Evolutionary conservation across 1,140 invertebrate species (phyloP).

Genomic region (Anoplolepis gracilipes): DNA sequence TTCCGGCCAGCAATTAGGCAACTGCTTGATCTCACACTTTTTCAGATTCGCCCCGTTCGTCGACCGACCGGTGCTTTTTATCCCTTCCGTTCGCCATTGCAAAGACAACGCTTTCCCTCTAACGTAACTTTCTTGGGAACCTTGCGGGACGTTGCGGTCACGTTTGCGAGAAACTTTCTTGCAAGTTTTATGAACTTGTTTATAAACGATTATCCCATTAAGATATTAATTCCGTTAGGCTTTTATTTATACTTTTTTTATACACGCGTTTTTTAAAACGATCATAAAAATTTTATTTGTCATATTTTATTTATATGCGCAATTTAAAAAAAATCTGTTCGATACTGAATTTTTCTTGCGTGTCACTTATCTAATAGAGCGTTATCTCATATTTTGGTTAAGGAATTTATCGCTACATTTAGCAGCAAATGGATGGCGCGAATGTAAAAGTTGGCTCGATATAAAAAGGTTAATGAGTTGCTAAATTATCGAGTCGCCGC

Average conservation of each 20-base stretch:
- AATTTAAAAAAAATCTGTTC: not conserved
- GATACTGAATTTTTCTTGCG: not conserved
- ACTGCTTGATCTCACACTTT: conserved; percentile 62
- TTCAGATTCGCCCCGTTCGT: conserved; percentile 10
- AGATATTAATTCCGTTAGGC: not conserved
- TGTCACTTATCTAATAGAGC: not conserved
- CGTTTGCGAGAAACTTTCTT: conserved; percentile 29
- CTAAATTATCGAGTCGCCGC: conserved; percentile 50
- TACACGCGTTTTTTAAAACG: not conserved
- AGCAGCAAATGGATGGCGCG: not conserved
- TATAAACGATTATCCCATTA: conserved; percentile 12
- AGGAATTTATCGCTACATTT: conserved; percentile 15
- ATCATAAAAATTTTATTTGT: not conserved
- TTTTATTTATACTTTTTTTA: too few species aligned
- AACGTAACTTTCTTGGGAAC: conserved; percentile 39
- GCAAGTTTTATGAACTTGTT: conserved; percentile 27
- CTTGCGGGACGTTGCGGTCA: not conserved
- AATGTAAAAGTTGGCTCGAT: conserved; percentile 16
- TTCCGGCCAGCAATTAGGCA: conserved; percentile 66
- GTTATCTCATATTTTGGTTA: not conserved
- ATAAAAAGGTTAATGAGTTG: conserved; percentile 58
- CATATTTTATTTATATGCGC: not conserved
- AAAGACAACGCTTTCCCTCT: conserved; percentile 1
- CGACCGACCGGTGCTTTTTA: not conserved
- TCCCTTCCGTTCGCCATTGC: conserved; percentile 20